Conservation (phyloP, 2,888 invertebrate species). For the Nowickia ferox region DNA sequence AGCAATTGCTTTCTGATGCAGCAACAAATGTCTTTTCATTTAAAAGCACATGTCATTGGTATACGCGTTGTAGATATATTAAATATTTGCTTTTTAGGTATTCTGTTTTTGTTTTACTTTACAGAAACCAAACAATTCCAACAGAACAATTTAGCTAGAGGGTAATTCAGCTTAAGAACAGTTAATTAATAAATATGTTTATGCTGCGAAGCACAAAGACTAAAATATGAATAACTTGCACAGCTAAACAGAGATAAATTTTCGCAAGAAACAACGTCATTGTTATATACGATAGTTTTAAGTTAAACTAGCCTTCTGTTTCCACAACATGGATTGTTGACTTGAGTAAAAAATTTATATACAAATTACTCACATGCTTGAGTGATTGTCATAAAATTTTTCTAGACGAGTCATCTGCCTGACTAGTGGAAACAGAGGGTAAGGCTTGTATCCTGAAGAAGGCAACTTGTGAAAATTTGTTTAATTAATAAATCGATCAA, state of each 20-base stretch:
- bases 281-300: no score
- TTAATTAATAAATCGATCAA: no score
- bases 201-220: conserved; percentile 58
- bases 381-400: no score
- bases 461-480: no score
- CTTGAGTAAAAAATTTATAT: no score
- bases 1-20: conserved; percentile 43
- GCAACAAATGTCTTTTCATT: conserved; percentile 60
- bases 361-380: no score
- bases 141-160: conserved; percentile 62
- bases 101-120: not conserved
- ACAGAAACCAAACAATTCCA: conserved; percentile 49
- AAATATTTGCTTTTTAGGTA: conserved; percentile 9
- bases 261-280: not conserved
- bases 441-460: no score
- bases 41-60: conserved; percentile 53
- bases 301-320: no score
- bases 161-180: conserved; percentile 71
- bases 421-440: no score
- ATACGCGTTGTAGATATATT: conserved; percentile 41
- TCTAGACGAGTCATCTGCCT: no score
- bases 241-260: not conserved
- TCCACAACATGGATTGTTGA: no score
- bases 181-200: conserved; percentile 73
- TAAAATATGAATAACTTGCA: not conserved